These are phyloP conservation scores for Rhopalosiphum padi DNA, from an alignment of 1,140 invertebrate genomes.

Conservation along the genomic window DNA sequence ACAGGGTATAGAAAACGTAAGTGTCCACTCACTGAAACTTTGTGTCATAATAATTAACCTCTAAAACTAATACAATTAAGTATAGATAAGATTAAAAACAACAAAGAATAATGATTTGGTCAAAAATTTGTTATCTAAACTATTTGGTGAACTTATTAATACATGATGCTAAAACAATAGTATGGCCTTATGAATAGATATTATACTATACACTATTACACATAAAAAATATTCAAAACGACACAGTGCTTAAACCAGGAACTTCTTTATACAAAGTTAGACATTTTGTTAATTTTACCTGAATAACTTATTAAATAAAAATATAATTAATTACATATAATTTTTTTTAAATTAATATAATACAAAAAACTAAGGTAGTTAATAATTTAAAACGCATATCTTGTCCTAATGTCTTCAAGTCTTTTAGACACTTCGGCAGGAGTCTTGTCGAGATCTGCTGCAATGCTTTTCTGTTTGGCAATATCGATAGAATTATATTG, in stretches of 20 bases:
- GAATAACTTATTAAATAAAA: neutral
- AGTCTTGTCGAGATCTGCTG: conserved; percentile 91
- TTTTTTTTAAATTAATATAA: conserved; percentile 23
- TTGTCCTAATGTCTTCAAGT: conserved; percentile 90
- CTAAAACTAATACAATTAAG: no score
- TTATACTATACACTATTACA: neutral
- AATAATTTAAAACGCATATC: conserved; percentile 86
- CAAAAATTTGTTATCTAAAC: neutral
- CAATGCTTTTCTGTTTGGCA: conserved; percentile 92
- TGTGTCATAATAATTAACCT: no score
- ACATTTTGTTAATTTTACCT: neutral
- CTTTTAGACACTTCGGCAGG: conserved; percentile 97
- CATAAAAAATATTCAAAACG: neutral
- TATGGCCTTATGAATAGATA: neutral
- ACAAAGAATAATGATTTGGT: neutral
- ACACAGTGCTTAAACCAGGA: conserved; percentile 13
- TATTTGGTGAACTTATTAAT: neutral
- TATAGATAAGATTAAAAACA: neutral
- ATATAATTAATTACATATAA: neutral
- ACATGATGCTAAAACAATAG: neutral
- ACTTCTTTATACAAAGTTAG: conserved; percentile 9
- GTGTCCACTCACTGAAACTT: no score
- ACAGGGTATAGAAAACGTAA: no score
- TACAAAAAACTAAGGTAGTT: conserved; percentile 30
- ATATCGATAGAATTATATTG: conserved; percentile 97